Evolutionary conservation across 2,888 invertebrate genomes (phyloP).

Genomic region (Netelia virgata): DNA sequence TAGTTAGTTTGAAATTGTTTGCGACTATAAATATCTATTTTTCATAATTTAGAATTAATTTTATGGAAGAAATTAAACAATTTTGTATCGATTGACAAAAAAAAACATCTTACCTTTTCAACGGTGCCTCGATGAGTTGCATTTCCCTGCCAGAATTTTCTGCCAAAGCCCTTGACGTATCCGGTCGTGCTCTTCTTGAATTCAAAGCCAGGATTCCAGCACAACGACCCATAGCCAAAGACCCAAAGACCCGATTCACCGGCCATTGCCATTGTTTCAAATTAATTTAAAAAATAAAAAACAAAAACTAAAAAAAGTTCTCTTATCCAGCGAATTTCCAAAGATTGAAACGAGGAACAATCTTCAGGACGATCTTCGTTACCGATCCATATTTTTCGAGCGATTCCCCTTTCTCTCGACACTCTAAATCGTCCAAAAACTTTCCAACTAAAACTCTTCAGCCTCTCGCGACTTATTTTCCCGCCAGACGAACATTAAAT

Average conservation of each 20-base stretch:
- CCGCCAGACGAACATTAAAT: neutral
- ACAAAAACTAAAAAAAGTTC: conserved; percentile 7
- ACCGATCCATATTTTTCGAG: conserved; percentile 30
- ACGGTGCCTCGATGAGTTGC: conserved; percentile 92
- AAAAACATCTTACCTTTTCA: conserved; percentile 87
- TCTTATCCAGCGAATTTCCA: neutral
- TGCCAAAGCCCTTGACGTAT: conserved; percentile 92
- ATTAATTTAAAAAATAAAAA: conserved; percentile 17
- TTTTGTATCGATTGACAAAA: neutral
- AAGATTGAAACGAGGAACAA: neutral
- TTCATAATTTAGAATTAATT: no score
- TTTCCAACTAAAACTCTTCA: neutral
- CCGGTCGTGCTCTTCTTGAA: conserved; percentile 93
- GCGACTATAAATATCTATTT: no score
- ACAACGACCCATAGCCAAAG: conserved; percentile 97
- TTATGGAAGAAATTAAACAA: neutral
- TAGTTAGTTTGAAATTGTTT: no score
- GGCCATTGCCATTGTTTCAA: conserved; percentile 46
- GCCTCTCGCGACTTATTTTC: neutral
- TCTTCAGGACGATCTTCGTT: conserved; percentile 12
- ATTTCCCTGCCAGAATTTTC: conserved; percentile 97
- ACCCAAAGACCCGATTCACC: conserved; percentile 89
- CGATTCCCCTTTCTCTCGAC: neutral
- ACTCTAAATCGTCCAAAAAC: neutral
- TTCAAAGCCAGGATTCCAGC: conserved; percentile 97